phyloP scores from a whole-genome alignment of 2,888 invertebrate species.

The Trichopria drosophilae region DNA sequence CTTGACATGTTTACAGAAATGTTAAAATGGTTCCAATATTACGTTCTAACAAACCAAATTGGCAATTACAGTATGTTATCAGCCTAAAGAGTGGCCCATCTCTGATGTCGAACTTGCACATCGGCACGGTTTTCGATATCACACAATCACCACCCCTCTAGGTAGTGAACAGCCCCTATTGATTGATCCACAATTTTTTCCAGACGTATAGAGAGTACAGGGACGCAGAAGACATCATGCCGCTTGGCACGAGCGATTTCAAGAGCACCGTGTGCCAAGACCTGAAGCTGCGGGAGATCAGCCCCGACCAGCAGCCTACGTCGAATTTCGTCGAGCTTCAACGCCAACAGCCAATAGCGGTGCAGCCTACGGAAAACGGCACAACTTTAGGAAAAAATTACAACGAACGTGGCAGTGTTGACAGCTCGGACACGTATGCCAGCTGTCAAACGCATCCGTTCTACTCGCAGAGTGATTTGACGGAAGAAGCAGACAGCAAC shows the following conservation, averaged over 20 bases:
- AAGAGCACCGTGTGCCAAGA: constrained; percentile 82
- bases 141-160: too few species aligned
- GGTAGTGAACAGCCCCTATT: too few species aligned
- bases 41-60: too few species aligned
- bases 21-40: too few species aligned
- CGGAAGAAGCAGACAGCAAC: constrained; percentile 77
- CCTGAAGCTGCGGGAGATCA: constrained; percentile 68
- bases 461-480: constrained; percentile 75
- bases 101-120: too few species aligned
- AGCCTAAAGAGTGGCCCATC: too few species aligned
- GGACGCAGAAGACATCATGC: constrained; percentile 87
- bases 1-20: too few species aligned
- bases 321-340: constrained; percentile 44
- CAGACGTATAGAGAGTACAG: constrained; percentile 90
- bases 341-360: constrained; percentile 27
- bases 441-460: constrained; percentile 96
- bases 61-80: too few species aligned
- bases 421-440: constrained; percentile 92
- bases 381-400: constrained; percentile 47
- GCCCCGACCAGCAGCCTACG: constrained; percentile 56
- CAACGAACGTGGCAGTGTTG: constrained; percentile 61
- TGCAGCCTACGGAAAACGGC: constrained; percentile 29
- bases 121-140: too few species aligned
- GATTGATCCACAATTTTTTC: constrained; percentile 47
- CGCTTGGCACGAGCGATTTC: constrained; percentile 81